These are phyloP conservation scores for Drosophila orena DNA, from an alignment of 1,140 invertebrate genomes.

Conservation along the genomic window DNA sequence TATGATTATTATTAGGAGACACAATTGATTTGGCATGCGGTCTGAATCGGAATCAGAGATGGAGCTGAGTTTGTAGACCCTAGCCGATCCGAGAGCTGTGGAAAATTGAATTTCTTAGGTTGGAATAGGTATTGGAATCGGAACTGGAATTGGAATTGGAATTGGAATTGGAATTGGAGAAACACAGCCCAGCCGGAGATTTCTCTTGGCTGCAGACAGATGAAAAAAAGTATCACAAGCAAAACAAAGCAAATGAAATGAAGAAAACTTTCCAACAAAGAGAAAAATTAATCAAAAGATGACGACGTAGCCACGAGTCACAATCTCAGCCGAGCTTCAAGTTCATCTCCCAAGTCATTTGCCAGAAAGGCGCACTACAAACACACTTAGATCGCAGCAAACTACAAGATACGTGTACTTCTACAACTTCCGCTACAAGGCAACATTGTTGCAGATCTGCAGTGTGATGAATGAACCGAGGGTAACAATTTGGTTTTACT, in stretches of 20 bases:
- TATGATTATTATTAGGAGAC: conserved; percentile 57
- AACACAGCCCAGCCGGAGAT: conserved; percentile 63
- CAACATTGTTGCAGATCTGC: conserved; percentile 74
- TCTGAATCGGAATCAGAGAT: conserved; percentile 29
- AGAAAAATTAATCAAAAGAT: conserved; percentile 78
- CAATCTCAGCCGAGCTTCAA: conserved; percentile 67
- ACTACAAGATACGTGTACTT: conserved; percentile 49
- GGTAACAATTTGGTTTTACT: conserved; percentile 53
- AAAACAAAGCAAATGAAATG: conserved; percentile 70
- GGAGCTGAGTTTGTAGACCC: conserved; percentile 47
- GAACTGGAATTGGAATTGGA: conserved; percentile 41
- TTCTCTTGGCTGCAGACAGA: conserved; percentile 70
- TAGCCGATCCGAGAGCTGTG: conserved; percentile 70
- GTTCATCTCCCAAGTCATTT: conserved; percentile 63
- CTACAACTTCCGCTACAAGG: conserved; percentile 75
- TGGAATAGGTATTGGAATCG: conserved; percentile 43
- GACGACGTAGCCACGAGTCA: conserved; percentile 61
- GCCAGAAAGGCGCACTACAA: conserved; percentile 11
- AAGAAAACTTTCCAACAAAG: conserved; percentile 63
- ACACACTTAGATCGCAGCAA: conserved; percentile 25
- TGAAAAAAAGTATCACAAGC: conserved; percentile 24
- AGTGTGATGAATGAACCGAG: conserved; percentile 45
- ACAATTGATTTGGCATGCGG: conserved; percentile 79
- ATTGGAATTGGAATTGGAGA: conserved; percentile 51
- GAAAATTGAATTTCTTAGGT: conserved; percentile 67